Conservation (phyloP, 2,113 vertebrate species). For the Sceloporus undulatus region DNA sequence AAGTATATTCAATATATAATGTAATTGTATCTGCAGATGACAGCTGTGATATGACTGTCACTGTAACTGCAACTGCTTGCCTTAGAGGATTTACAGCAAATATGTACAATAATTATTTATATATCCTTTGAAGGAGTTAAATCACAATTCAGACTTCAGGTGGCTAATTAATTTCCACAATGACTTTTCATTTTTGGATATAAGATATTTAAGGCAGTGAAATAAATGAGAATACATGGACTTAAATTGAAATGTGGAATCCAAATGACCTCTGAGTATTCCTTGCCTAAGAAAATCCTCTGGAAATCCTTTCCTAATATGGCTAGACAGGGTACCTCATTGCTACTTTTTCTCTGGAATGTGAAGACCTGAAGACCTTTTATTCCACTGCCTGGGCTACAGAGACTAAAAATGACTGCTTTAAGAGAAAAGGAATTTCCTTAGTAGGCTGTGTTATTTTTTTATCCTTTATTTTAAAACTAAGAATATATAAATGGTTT, state of each 20-base stretch:
- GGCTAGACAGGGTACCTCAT: too few relatives aligned
- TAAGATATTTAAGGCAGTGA: not conserved
- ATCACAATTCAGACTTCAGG: conserved; percentile 8
- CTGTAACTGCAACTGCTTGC: conserved; percentile 40
- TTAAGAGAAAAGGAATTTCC: too few relatives aligned
- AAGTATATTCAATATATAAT: conserved; percentile 70
- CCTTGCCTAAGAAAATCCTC: too few relatives aligned
- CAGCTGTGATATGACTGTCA: conserved; percentile 37
- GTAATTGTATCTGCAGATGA: conserved; percentile 68
- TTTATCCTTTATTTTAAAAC: too few relatives aligned
- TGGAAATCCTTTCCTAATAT: too few relatives aligned
- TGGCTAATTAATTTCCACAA: conserved; percentile 52
- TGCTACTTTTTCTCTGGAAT: too few relatives aligned
- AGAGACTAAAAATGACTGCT: too few relatives aligned
- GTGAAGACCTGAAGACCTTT: too few relatives aligned
- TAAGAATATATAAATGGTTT: too few relatives aligned
- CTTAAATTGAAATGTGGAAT: not conserved
- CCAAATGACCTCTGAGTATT: too few relatives aligned
- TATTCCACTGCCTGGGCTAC: too few relatives aligned
- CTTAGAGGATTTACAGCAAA: conserved; percentile 34
- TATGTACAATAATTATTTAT: conserved; percentile 27
- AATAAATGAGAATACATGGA: not conserved
- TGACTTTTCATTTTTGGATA: conserved; percentile 2
- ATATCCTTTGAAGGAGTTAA: conserved; percentile 5
- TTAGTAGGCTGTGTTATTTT: too few relatives aligned